Percentiles rank a stretch among this genome's conserved stretches.
Evolutionary conservation across 2,888 invertebrate genomes (phyloP).

Genomic region (Caenorhabditis sp.): DNA sequence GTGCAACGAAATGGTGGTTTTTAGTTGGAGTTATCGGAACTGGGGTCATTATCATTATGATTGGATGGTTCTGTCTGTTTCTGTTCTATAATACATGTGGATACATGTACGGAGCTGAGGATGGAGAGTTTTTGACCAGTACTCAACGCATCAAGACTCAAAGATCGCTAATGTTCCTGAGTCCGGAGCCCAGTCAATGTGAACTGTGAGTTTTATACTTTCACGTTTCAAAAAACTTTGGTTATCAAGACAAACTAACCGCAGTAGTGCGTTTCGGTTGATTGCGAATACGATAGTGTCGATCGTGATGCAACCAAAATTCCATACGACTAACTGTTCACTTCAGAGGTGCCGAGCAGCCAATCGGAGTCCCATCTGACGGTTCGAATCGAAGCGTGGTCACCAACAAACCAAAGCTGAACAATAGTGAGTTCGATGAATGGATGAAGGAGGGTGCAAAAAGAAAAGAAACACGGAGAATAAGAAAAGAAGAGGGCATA

Average conservation of each 20-base stretch:
- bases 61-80: slow-evolving; percentile 64
- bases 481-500: slow-evolving; percentile 10
- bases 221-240: background rate
- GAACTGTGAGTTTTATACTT: slow-evolving; percentile 20
- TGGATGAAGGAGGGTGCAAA: background rate
- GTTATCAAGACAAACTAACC: slow-evolving; percentile 45
- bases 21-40: slow-evolving; percentile 24
- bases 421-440: slow-evolving; percentile 14
- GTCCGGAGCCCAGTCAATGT: background rate
- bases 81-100: slow-evolving; percentile 61
- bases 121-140: slow-evolving; percentile 15
- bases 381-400: slow-evolving; percentile 14
- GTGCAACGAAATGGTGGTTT: slow-evolving; percentile 44
- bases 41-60: slow-evolving; percentile 44
- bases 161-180: background rate
- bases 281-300: slow-evolving; percentile 63
- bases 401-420: slow-evolving; percentile 16
- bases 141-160: background rate
- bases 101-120: slow-evolving; percentile 16
- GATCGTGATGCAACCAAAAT: slow-evolving; percentile 69
- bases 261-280: slow-evolving; percentile 66
- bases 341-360: slow-evolving; percentile 50
- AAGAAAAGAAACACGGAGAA: background rate
- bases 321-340: slow-evolving; percentile 59
- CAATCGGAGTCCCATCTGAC: slow-evolving; percentile 36